Evolutionary conservation across 2,113 vertebrate genomes (phyloP), one percentile per base, ranked within the genome.

Genomic region (Ammospiza caudacuta): DNA sequence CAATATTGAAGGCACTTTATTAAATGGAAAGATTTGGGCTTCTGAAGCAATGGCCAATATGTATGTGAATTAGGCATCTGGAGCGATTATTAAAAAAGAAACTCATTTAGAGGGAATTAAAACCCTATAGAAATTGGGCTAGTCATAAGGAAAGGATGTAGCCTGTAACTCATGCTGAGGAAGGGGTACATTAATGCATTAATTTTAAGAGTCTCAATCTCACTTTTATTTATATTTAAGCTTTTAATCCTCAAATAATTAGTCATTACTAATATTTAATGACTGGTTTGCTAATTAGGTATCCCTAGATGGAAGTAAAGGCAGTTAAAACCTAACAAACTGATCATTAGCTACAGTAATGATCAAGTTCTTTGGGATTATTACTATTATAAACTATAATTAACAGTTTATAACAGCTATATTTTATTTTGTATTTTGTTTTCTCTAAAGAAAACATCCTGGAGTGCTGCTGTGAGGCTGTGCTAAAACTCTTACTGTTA

Each of bases 231-330:
- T 98, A 93, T 97, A 97, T 94, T 96, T 97, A 97, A 98, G 89
- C 92, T 97, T 97, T 98, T 97, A 98, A 97, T 97, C 79, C 89
- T 96, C 7, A 2, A 96, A 95, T 97, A 97, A 98, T 97, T 97
- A 97, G 97, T 97, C 92, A 97, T 97, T 97, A 95, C 95, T 95
- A 91, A 89, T 97, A 92, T 96, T 98, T 97, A 98, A 98, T 21
- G 89, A 97, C 93, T 96, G 87, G 69, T 64, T 98, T 98, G 94
- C 81, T 98, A 98, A 97, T 97, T 97, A 92, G 86, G 39, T 88
- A 94, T 97, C 96, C 95, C 96, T 96, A 86, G 93, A 96, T 97
- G 63, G 80, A 97, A 97, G 67, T 84, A 95, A 96, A 91, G 92
- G 90, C 94, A 96, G 94, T 97, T 98, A 97, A 95, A 96, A 62